Percentiles rank a stretch among this genome's conserved stretches.
Evolutionary conservation across 2,797 vertebrate genomes (phyloP).

Genomic region (Crenichthys baileyi): DNA sequence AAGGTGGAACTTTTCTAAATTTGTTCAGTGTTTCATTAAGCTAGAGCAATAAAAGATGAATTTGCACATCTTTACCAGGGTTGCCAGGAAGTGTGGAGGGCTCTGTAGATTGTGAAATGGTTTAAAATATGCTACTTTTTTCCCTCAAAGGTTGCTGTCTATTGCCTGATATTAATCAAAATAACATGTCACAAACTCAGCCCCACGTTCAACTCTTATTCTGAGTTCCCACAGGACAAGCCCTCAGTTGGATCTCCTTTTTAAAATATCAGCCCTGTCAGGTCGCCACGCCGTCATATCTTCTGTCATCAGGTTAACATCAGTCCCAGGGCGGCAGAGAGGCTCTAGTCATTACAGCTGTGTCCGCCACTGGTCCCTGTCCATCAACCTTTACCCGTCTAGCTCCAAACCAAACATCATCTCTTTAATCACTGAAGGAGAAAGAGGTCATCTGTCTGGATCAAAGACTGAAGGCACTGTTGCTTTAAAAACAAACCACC

Average conservation of each 20-base stretch:
- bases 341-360: conserved; percentile 32
- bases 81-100: not conserved
- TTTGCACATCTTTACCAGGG: not conserved
- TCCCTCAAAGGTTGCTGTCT: conserved; percentile 9
- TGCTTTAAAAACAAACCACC: not conserved
- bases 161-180: conserved; percentile 36
- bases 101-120: not conserved
- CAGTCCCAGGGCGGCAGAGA: conserved; percentile 14
- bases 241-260: conserved; percentile 44
- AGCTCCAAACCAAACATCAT: conserved; percentile 15
- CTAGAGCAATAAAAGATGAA: not conserved
- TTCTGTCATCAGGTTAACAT: conserved; percentile 51
- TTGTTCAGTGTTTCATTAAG: not conserved
- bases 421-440: conserved; percentile 27
- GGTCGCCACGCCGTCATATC: conserved; percentile 35
- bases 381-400: conserved; percentile 29
- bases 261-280: conserved; percentile 66
- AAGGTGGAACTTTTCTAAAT: not conserved
- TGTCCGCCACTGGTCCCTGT: conserved; percentile 7
- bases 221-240: conserved; percentile 42
- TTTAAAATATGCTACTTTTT: conserved; percentile 15
- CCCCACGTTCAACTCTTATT: conserved; percentile 19
- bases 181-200: conserved; percentile 33
- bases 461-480: conserved; percentile 19
- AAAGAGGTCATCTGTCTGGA: conserved; percentile 37